Evolutionary conservation across 1,140 invertebrate genomes (phyloP).

Genomic region (Macrobrachium rosenbergii): DNA sequence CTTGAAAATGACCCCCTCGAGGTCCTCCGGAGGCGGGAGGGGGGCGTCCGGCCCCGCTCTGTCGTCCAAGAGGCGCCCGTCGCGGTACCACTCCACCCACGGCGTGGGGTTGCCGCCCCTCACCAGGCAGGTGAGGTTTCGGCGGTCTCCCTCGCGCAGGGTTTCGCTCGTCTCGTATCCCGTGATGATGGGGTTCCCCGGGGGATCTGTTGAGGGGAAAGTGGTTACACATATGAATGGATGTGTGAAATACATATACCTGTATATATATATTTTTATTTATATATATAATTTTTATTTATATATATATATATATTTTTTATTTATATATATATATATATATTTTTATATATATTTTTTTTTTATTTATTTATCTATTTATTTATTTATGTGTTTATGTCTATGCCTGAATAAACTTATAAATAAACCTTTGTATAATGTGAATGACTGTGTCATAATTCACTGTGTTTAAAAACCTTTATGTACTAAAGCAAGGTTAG

Average conservation of each 20-base stretch:
- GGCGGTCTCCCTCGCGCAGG: slow-evolving; percentile 86
- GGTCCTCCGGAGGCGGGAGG: slow-evolving; percentile 67
- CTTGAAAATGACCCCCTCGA: slow-evolving; percentile 54
- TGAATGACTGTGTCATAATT: too few relatives aligned
- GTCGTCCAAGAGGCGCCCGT: slow-evolving; percentile 85
- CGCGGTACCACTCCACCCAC: slow-evolving; percentile 93
- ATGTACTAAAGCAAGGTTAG: too few relatives aligned
- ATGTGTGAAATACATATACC: too few relatives aligned
- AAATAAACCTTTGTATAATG: too few relatives aligned
- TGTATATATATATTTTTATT: background rate
- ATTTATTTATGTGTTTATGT: background rate
- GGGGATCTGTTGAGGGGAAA: slow-evolving; percentile 79
- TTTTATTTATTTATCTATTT: background rate
- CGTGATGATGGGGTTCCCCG: slow-evolving; percentile 90
- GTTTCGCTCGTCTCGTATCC: slow-evolving; percentile 90
- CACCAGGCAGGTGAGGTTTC: slow-evolving; percentile 90
- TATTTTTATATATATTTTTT: background rate
- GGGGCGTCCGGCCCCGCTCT: slow-evolving; percentile 82
- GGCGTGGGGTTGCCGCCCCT: slow-evolving; percentile 95
- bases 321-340: background rate
- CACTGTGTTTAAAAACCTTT: too few relatives aligned
- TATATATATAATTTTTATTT: background rate
- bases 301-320: background rate
- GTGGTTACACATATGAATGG: too few relatives aligned
- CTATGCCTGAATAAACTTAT: background rate